Evolutionary conservation across 2,888 invertebrate genomes (phyloP).

Genomic region (Perizoma flavofasciatum): DNA sequence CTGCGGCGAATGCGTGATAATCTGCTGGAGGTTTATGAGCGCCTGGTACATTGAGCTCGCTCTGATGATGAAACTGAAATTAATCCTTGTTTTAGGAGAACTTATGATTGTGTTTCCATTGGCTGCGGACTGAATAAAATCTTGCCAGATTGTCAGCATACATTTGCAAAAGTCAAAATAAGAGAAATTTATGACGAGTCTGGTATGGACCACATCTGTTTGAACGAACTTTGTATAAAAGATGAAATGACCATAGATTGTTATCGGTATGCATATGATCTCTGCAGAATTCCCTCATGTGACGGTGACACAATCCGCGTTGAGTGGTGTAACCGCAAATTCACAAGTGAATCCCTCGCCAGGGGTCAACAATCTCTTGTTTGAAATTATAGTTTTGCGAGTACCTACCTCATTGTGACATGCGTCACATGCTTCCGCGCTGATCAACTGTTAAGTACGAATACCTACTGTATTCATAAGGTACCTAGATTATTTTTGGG

Average conservation of each 20-base stretch:
- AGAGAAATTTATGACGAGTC: neutral
- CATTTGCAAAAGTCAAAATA: neutral
- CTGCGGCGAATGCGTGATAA: constrained; percentile 41
- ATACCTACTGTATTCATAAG: constrained; percentile 1
- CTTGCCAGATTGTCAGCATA: neutral
- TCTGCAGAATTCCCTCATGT: constrained; percentile 1
- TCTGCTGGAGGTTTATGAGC: constrained; percentile 47
- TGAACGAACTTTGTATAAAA: neutral
- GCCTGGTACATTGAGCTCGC: constrained; percentile 48
- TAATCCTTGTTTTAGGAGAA: constrained; percentile 32
- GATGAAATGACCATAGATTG: too few relatives aligned
- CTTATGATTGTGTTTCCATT: constrained; percentile 3
- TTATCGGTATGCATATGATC: too few relatives aligned
- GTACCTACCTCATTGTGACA: constrained; percentile 29
- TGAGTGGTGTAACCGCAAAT: constrained; percentile 36
- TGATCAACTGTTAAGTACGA: constrained; percentile 30
- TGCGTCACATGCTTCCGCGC: constrained; percentile 35
- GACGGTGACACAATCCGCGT: constrained; percentile 28
- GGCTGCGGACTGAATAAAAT: neutral
- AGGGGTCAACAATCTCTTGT: constrained; percentile 43
- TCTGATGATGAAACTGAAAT: constrained; percentile 53
- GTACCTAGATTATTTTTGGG: too few relatives aligned
- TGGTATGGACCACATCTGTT: neutral
- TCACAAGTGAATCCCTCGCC: constrained; percentile 39
- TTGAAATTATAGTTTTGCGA: constrained; percentile 37